A percentile compares a stretch with the other conserved stretches of the same genome.
Evolutionary conservation across 2,113 vertebrate genomes (phyloP).

Genomic region (Naja naja): DNA sequence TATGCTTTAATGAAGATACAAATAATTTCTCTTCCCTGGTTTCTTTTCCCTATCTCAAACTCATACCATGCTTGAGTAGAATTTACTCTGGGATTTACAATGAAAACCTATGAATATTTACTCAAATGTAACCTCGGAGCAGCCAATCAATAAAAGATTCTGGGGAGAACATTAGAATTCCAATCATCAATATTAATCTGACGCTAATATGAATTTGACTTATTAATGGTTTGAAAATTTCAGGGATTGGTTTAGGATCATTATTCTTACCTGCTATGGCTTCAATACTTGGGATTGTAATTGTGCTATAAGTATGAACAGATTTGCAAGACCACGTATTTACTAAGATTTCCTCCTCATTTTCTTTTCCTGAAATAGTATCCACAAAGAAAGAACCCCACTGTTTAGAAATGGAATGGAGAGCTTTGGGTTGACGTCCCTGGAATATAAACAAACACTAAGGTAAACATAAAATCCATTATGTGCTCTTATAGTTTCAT

Average conservation of each 20-base stretch:
- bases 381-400: constrained; percentile 96
- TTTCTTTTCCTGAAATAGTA: constrained; percentile 64
- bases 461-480: background rate
- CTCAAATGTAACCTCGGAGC: background rate
- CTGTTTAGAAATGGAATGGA: constrained; percentile 79
- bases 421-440: constrained; percentile 76
- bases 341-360: constrained; percentile 72
- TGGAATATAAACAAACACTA: constrained; percentile 57
- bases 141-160: background rate
- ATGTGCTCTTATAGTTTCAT: background rate
- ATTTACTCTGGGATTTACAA: background rate
- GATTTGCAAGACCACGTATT: constrained; percentile 87
- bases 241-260: background rate
- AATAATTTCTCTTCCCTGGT: background rate
- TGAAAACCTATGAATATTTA: background rate
- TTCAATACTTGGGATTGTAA: constrained; percentile 90
- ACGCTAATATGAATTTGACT: background rate
- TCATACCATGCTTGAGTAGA: background rate
- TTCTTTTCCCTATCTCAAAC: background rate
- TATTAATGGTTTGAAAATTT: background rate
- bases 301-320: constrained; percentile 88
- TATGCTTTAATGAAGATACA: background rate
- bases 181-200: background rate
- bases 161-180: background rate
- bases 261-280: constrained; percentile 85